Conservation (phyloP, 2,113 vertebrate species). For the Cryptotis parvus region DNA sequence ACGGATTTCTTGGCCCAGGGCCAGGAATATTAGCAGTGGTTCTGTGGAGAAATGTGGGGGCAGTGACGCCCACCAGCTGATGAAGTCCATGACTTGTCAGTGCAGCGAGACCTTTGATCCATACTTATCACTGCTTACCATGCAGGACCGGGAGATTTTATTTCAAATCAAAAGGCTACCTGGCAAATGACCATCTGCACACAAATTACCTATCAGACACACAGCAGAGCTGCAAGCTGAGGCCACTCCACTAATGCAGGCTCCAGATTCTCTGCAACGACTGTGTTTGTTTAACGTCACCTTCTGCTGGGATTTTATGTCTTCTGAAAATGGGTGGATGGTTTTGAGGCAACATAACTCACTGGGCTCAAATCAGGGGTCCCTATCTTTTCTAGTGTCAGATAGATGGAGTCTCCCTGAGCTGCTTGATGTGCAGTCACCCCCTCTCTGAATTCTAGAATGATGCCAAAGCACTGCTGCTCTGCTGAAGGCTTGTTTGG, state of each 20-base stretch:
- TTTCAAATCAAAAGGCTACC: neutral
- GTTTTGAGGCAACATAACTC: neutral
- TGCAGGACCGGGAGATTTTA: neutral
- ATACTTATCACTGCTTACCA: neutral
- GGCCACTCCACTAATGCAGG: neutral
- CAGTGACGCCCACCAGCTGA: neutral
- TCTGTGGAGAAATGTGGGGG: neutral
- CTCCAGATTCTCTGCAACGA: no score
- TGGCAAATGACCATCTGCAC: neutral
- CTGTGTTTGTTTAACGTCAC: neutral
- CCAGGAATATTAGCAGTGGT: neutral
- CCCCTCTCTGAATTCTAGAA: neutral
- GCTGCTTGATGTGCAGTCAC: neutral
- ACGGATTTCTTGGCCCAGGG: neutral
- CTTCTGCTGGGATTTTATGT: neutral
- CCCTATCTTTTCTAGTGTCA: neutral
- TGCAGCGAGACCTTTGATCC: neutral
- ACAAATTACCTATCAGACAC: neutral
- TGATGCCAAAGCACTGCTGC: neutral
- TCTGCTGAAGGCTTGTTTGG: neutral
- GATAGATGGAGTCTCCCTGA: neutral
- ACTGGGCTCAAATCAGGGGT: neutral
- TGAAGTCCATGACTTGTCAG: neutral
- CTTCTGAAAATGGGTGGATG: neutral
- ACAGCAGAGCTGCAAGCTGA: no score